A percentile compares a stretch with the other conserved stretches of the same genome.
Evolutionary conservation across 2,113 vertebrate genomes (phyloP).

Genomic region (Sula dactylatra): DNA sequence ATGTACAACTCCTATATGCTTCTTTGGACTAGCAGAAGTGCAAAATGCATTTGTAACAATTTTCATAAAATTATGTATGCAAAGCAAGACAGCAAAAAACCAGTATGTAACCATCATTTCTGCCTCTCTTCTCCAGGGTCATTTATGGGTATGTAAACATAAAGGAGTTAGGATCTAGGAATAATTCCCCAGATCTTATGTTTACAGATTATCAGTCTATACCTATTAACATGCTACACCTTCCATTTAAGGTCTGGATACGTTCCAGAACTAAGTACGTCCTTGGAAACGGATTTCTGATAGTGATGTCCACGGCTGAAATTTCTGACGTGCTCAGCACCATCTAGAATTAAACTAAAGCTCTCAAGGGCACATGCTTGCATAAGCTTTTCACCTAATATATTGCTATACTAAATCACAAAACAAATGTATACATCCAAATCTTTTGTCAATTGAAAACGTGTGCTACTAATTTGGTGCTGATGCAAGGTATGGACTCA

Average conservation of each 20-base stretch:
- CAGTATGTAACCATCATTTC: background rate
- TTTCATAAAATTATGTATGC: background rate
- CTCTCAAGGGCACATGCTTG: background rate
- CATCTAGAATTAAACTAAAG: slow-evolving; percentile 23
- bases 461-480: background rate
- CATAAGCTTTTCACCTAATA: slow-evolving; percentile 9
- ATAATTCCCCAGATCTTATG: slow-evolving; percentile 12
- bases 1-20: background rate
- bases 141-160: slow-evolving; percentile 22
- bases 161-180: slow-evolving; percentile 1
- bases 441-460: slow-evolving; percentile 11
- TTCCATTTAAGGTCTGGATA: slow-evolving; percentile 4
- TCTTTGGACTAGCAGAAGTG: background rate
- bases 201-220: slow-evolving; percentile 25
- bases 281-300: slow-evolving; percentile 19
- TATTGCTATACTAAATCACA: background rate
- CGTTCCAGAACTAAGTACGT: background rate
- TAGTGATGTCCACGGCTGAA: background rate
- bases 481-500: background rate
- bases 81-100: background rate
- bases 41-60: background rate
- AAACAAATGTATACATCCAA: background rate
- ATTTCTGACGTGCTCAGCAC: slow-evolving; percentile 29
- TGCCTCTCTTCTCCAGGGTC: background rate
- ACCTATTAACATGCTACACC: slow-evolving; percentile 41